Conservation (phyloP, 2,888 invertebrate genomes). For the Phyllotreta striolata region DNA sequence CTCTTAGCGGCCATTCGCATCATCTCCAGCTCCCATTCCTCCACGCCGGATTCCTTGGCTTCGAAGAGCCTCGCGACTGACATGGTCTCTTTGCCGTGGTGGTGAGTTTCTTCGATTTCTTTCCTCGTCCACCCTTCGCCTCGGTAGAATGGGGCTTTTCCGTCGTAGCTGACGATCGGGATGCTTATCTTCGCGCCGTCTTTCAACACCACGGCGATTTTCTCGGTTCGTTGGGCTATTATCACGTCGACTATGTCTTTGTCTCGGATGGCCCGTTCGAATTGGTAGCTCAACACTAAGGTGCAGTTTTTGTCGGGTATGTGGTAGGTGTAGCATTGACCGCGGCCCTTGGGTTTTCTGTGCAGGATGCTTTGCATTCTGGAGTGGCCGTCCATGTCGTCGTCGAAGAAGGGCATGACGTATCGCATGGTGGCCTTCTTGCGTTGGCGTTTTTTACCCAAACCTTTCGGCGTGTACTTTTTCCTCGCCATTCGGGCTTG, state of each 20-base stretch:
- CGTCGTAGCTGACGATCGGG: conserved; percentile 61
- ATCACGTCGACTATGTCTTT: conserved; percentile 79
- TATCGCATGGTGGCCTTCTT: conserved; percentile 55
- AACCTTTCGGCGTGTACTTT: conserved; percentile 55
- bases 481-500: conserved; percentile 51
- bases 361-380: conserved; percentile 61
- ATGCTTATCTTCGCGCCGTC: conserved; percentile 76
- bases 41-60: conserved; percentile 56
- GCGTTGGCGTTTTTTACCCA: conserved; percentile 56
- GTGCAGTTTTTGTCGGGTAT: conserved; percentile 77
- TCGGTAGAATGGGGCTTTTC: conserved; percentile 66
- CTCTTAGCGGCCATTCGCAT: conserved; percentile 56
- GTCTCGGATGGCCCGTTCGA: conserved; percentile 80
- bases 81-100: conserved; percentile 58
- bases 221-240: conserved; percentile 77
- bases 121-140: conserved; percentile 76
- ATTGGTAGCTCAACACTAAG: conserved; percentile 74
- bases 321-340: conserved; percentile 75
- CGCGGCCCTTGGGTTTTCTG: conserved; percentile 64
- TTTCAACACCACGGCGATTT: conserved; percentile 73
- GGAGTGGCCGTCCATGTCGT: conserved; percentile 55
- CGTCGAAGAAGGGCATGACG: conserved; percentile 56
- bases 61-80: conserved; percentile 71
- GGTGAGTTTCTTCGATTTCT: conserved; percentile 62
- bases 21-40: conserved; percentile 59